Evolutionary conservation across 2,797 vertebrate genomes (phyloP).

Genomic region (Martes flavigula): DNA sequence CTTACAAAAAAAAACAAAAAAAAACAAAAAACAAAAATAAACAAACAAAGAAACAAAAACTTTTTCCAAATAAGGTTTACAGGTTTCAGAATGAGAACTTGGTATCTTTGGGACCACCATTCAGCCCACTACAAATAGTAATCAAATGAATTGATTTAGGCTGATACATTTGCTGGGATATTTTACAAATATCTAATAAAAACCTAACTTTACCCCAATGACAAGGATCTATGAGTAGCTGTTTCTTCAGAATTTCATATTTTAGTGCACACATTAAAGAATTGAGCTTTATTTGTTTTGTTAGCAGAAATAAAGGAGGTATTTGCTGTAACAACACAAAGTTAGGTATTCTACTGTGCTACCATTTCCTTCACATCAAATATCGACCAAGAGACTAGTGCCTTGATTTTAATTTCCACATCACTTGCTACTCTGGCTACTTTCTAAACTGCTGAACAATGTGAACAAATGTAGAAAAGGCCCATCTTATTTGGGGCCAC

Average conservation of each 20-base stretch:
- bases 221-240: neutral
- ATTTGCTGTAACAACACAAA: neutral
- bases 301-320: neutral
- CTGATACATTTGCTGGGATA: neutral
- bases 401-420: slow-evolving; percentile 7
- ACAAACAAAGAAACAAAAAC: neutral
- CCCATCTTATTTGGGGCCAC: neutral
- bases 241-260: neutral
- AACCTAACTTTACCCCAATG: neutral
- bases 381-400: neutral
- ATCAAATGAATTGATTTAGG: slow-evolving; percentile 60
- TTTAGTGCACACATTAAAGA: neutral
- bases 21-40: neutral
- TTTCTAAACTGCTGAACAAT: slow-evolving; percentile 5
- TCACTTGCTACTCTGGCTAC: neutral
- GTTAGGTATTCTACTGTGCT: neutral
- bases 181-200: neutral
- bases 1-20: too few species aligned
- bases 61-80: neutral
- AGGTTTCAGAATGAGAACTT: neutral
- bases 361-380: neutral
- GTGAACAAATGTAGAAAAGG: neutral
- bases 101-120: neutral
- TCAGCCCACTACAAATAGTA: neutral
- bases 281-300: neutral